Conservation (phyloP, 2,797 vertebrate species). For the Melanogrammus aeglefinus region DNA sequence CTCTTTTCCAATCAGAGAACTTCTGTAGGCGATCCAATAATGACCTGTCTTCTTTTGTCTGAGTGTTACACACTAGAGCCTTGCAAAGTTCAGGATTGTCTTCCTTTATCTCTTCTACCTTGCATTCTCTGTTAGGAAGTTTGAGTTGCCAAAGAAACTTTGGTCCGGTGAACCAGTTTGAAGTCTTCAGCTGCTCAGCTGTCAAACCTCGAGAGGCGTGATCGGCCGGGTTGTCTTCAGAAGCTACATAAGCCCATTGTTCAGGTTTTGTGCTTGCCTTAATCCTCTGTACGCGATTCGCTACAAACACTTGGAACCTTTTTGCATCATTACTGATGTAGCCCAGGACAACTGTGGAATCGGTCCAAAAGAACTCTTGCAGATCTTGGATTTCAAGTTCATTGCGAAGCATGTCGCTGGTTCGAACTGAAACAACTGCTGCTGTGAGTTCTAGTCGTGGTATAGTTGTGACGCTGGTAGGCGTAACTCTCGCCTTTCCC, state of each 20-base stretch:
- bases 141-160: background rate
- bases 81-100: background rate
- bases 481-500: too few species aligned
- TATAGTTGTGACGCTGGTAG: too few species aligned
- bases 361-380: background rate
- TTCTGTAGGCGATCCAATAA: background rate
- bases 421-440: too few species aligned
- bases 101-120: background rate
- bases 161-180: background rate
- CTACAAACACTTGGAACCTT: too few species aligned
- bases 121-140: background rate
- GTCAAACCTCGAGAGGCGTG: background rate
- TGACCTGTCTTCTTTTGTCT: background rate
- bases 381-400: background rate
- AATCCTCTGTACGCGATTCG: too few species aligned
- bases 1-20: conserved; percentile 10
- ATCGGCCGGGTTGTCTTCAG: conserved; percentile 5
- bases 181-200: background rate
- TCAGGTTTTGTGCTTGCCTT: too few species aligned
- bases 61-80: background rate
- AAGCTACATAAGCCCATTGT: background rate
- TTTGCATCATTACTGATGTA: too few species aligned
- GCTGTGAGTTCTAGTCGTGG: too few species aligned
- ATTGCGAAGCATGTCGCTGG: background rate
- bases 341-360: background rate